phyloP scores from a whole-genome alignment of 2,797 vertebrate species.

The Cirrhinus molitorella region DNA sequence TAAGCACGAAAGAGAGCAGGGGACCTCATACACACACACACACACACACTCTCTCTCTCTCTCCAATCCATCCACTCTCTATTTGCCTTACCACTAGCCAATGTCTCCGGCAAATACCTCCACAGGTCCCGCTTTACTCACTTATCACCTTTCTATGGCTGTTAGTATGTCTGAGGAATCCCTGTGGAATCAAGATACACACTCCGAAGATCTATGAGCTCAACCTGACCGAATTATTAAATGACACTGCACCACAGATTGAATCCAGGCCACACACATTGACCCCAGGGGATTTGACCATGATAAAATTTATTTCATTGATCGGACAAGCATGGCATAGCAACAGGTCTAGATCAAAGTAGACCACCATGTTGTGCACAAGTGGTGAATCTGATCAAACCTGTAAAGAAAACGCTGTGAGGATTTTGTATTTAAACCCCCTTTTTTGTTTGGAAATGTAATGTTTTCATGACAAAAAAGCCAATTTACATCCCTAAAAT shows the following conservation, averaged over 20 bases:
- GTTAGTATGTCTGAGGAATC: slow-evolving; percentile 26
- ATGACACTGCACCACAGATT: slow-evolving; percentile 24
- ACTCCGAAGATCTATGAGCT: not conserved
- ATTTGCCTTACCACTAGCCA: not conserved
- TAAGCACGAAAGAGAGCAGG: not conserved
- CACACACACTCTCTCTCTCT: too few species aligned
- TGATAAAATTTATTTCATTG: slow-evolving; percentile 22
- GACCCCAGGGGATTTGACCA: not conserved
- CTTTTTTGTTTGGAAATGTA: not conserved
- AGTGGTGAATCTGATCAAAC: not conserved
- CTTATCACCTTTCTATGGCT: slow-evolving; percentile 1
- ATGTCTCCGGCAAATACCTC: slow-evolving; percentile 1
- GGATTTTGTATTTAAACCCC: not conserved
- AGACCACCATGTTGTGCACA: not conserved
- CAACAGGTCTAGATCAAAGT: not conserved
- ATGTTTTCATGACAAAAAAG: not conserved
- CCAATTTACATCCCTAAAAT: too few species aligned
- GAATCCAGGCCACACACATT: slow-evolving; percentile 37
- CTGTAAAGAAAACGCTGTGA: not conserved
- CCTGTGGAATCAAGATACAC: slow-evolving; percentile 5
- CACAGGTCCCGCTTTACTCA: not conserved
- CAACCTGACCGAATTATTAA: not conserved
- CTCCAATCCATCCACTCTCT: not conserved
- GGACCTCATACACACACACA: slow-evolving; percentile 7
- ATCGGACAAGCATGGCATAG: not conserved